Evolutionary conservation across 2,888 invertebrate species (phyloP).

Genomic region (Synergus itoensis): DNA sequence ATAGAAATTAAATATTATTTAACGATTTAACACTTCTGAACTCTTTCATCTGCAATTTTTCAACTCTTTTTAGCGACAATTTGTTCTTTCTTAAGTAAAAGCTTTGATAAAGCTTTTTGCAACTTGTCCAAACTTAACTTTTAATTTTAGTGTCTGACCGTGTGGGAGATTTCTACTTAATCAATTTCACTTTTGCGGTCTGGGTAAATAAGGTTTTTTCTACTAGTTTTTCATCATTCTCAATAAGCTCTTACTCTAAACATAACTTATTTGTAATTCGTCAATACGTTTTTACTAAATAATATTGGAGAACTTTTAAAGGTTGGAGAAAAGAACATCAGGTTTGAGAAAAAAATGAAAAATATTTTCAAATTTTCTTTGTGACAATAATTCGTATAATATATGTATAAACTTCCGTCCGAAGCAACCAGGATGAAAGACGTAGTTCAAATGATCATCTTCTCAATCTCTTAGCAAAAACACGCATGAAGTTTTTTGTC

Average conservation of each 20-base stretch:
- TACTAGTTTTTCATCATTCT: not conserved
- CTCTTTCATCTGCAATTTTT: not conserved
- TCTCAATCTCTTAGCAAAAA: not conserved
- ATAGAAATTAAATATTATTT: not conserved
- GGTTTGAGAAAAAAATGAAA: not conserved
- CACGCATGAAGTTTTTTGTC: not conserved
- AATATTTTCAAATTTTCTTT: not conserved
- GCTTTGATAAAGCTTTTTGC: not conserved
- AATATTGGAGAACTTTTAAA: not conserved
- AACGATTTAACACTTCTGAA: not conserved
- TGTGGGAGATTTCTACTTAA: no score
- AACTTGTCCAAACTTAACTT: not conserved
- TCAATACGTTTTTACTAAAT: not conserved
- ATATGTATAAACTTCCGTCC: not conserved
- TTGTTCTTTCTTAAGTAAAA: not conserved
- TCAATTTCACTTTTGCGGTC: not conserved
- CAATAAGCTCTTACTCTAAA: not conserved
- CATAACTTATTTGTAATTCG: not conserved
- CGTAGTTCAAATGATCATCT: constrained; percentile 9
- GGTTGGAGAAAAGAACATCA: not conserved
- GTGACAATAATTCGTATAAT: not conserved
- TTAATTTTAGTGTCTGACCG: no score
- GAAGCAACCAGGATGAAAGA: not conserved
- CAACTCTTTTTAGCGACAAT: not conserved
- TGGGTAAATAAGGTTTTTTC: not conserved